These are phyloP conservation scores for crab-eating macaque (Macaca fascicularis) DNA, from an alignment of 2,113 vertebrate species.

Conservation along the genomic window DNA sequence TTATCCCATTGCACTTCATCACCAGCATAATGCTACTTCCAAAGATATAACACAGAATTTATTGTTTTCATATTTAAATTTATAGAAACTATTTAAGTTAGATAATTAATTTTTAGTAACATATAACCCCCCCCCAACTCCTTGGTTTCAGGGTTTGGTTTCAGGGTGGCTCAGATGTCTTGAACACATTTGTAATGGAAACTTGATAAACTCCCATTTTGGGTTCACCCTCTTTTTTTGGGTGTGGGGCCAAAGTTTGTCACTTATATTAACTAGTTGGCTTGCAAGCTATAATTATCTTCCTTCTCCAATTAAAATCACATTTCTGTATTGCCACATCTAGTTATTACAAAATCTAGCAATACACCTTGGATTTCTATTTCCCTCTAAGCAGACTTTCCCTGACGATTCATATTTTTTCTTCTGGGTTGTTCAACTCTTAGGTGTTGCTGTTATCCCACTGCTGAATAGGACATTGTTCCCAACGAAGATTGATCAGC, in stretches of 20 bases:
- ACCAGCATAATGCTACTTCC: not conserved
- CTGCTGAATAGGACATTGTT: not conserved
- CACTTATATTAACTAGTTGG: conserved; percentile 42
- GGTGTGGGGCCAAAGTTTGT: conserved; percentile 60
- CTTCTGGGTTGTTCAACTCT: not conserved
- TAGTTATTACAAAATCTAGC: conserved; percentile 66
- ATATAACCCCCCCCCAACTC: too few relatives aligned
- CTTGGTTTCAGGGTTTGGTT: conserved; percentile 17
- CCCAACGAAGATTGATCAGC: not conserved
- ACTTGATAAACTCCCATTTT: conserved; percentile 57
- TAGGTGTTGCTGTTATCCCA: not conserved
- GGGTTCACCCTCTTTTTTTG: conserved; percentile 63
- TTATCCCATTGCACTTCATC: not conserved
- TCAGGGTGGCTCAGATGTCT: not conserved
- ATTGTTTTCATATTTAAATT: conserved; percentile 12
- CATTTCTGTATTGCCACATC: conserved; percentile 69
- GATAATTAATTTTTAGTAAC: not conserved
- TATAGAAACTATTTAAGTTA: conserved; percentile 24
- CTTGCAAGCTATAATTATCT: conserved; percentile 71
- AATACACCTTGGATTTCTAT: conserved; percentile 26
- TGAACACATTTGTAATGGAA: conserved; percentile 48
- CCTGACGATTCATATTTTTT: conserved; percentile 15
- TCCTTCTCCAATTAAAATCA: conserved; percentile 67
- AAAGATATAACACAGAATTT: not conserved
- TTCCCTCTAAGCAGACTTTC: conserved; percentile 58